phyloP scores from a whole-genome alignment of 2,113 vertebrate species.

The Eolophus roseicapilla region DNA sequence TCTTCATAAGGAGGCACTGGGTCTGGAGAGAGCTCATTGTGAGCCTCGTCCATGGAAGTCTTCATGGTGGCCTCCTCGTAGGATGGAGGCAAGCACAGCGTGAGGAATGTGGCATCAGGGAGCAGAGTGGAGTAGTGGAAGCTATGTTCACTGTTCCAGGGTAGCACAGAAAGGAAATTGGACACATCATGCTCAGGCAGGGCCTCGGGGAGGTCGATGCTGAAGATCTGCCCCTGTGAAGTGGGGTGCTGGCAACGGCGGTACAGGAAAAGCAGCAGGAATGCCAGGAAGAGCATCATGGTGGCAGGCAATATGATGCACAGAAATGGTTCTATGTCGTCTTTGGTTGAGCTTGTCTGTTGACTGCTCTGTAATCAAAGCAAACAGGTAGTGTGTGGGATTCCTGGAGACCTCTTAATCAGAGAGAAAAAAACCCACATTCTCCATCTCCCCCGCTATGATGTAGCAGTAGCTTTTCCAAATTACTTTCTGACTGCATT shows the following conservation, averaged over 20 bases:
- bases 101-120: conserved; percentile 70
- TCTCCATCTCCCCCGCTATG: neutral
- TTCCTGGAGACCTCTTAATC: neutral
- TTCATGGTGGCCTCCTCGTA: conserved; percentile 86
- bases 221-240: conserved; percentile 78
- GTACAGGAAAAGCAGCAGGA: conserved; percentile 78
- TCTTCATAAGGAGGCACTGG: conserved; percentile 57
- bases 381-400: neutral
- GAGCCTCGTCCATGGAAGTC: conserved; percentile 65
- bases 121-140: conserved; percentile 69
- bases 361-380: conserved; percentile 75
- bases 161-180: conserved; percentile 51
- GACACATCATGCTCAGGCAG: neutral
- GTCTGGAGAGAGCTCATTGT: conserved; percentile 45
- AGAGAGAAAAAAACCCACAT: neutral
- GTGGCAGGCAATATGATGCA: conserved; percentile 81
- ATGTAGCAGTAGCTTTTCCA: neutral
- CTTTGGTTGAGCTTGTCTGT: conserved; percentile 71
- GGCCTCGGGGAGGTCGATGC: conserved; percentile 78
- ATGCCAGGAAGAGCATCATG: conserved; percentile 80
- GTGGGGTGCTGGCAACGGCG: conserved; percentile 62
- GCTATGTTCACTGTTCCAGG: conserved; percentile 59
- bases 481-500: neutral
- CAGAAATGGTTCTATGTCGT: conserved; percentile 78
- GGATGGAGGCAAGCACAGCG: conserved; percentile 78